Conservation (phyloP, 2,113 vertebrate species). For the Calyptommatus sinebrachiatus region DNA sequence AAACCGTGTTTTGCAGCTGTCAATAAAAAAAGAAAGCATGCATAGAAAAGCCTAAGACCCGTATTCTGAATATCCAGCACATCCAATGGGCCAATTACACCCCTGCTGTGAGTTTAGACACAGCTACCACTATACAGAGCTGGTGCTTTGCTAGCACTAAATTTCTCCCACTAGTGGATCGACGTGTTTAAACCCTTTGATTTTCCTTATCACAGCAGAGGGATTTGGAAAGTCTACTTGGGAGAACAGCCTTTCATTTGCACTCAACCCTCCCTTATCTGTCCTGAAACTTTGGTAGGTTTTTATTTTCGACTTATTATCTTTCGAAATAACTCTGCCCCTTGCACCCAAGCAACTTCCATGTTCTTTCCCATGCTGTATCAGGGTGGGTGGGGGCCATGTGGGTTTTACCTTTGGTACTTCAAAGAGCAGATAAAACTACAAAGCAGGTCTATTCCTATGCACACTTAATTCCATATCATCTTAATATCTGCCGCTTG, state of each 20-base stretch:
- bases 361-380: background rate
- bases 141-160: conserved; percentile 58
- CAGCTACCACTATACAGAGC: conserved; percentile 51
- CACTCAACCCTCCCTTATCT: conserved; percentile 51
- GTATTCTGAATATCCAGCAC: conserved; percentile 52
- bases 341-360: conserved; percentile 30
- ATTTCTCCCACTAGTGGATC: conserved; percentile 62
- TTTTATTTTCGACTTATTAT: conserved; percentile 36
- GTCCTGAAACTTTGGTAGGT: conserved; percentile 52
- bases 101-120: conserved; percentile 62
- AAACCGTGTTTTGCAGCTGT: conserved; percentile 14
- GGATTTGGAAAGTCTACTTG: conserved; percentile 55
- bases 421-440: conserved; percentile 63
- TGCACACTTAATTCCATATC: conserved; percentile 31
- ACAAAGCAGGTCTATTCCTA: conserved; percentile 47
- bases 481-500: conserved; percentile 41
- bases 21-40: background rate
- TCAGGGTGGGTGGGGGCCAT: too few species aligned
- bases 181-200: conserved; percentile 68
- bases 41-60: conserved; percentile 44
- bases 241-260: conserved; percentile 40
- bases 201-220: conserved; percentile 60
- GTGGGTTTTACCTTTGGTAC: conserved; percentile 46
- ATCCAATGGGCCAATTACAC: conserved; percentile 65
- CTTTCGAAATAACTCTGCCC: conserved; percentile 60